phyloP scores from a whole-genome alignment of 2,113 vertebrate species.

The Emydocephalus ijimae region DNA sequence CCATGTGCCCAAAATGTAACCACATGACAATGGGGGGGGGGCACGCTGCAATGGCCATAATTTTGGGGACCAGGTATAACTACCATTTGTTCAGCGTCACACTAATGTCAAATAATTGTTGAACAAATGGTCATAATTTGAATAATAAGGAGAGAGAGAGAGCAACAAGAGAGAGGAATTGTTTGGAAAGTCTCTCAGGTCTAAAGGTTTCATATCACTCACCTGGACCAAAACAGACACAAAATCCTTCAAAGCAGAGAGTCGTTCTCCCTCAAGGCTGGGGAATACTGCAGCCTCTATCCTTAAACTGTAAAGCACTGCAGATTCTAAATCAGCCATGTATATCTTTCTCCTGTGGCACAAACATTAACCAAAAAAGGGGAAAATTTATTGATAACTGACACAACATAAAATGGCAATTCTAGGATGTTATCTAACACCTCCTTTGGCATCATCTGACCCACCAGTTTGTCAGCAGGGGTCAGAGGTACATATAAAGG shows the following conservation, averaged over 20 bases:
- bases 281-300: conserved; percentile 76
- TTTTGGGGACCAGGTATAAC: not conserved
- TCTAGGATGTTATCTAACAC: not conserved
- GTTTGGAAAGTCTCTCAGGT: not conserved
- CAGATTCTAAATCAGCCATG: conserved; percentile 88
- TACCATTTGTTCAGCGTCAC: not conserved
- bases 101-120: not conserved
- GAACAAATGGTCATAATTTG: not conserved
- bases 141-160: not conserved
- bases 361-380: not conserved
- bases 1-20: not conserved
- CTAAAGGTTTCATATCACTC: conserved; percentile 32
- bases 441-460: not conserved
- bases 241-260: conserved; percentile 76
- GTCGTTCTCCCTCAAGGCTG: conserved; percentile 66
- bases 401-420: not conserved
- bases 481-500: not conserved
- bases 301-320: conserved; percentile 83
- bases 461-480: not conserved
- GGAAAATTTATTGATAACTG: not conserved
- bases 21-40: not conserved
- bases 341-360: conserved; percentile 73
- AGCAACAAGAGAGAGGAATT: not conserved
- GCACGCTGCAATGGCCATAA: not conserved
- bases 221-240: conserved; percentile 82